Evolutionary conservation across 2,888 invertebrate genomes (phyloP), one percentile per base, ranked within the genome.

Genomic region (Pecten maximus): DNA sequence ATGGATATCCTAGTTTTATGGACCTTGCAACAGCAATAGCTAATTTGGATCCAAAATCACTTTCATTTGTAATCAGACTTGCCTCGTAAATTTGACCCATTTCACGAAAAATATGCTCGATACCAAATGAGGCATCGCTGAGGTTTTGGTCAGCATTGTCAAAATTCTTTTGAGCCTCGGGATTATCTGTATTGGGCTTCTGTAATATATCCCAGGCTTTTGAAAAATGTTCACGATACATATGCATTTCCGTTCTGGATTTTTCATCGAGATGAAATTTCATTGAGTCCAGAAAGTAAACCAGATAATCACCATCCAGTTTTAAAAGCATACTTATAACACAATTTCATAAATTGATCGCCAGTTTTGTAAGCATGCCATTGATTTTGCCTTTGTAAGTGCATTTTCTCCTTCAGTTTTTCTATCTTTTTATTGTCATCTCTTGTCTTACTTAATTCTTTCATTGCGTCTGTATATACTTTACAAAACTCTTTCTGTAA

Each of bases 41-140:
- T 28, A 74, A 74, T 2, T 35, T 28, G 0, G 35, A 1, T 35
- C 74, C 2, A 0, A 74, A 74, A 2, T 35, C 16, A 0, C 1
- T 28, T 1, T 74, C 74, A 8, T 74, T 74, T 12, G 28, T 10
- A 28, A 35, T 40, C n/a, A 40, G 10, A 3, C 74, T 40, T 10
- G 90, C 60, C 74, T 90, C 90, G 50, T 90, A 90, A n/a, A 90
- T 39, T 88, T 90, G 90, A 15, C 90, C 90, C 16, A 90, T 50
- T 88, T 90, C 90, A 74, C 90, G 40, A 39, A 90, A 60, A 39
- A 87, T 74, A 60, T 90, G 90, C 40, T 90, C 90, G 8, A 88
- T 40, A 35, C 88, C 90, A 88, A 90, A 90, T 0, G 74, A 88
- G 4, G 89, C 89, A 12, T 35, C 54, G 12, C 40, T 35, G 8